Base-by-base conservation (phyloP, 2,113 vertebrate genomes). In the Cyprinodon brontotheroides region DNA sequence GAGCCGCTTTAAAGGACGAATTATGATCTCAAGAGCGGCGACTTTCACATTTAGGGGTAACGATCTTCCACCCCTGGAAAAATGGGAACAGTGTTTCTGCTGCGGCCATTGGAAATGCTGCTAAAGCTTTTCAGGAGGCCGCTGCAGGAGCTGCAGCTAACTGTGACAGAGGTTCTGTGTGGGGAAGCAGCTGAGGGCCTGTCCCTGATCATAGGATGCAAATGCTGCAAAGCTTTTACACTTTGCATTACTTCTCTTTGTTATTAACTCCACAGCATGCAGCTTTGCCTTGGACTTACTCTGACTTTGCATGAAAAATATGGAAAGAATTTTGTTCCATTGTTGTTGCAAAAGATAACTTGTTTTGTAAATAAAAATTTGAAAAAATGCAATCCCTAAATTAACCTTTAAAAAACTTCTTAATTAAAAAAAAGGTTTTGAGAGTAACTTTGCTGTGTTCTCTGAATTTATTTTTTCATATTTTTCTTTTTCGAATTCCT, bases 1-100 rank as follows among this genome's bases (percentile, higher is more conserved):
- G 38, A 53, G 61, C 72, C 17, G 60, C 79, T 80, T 73, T 83
- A 78, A 88, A 84, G 78, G 59, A 72, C 81, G 82, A 85, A 65
- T 86, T 77, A 78, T 77, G 76, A 78, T 85, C 82, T 79, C 83
- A 85, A 75, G 72, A 79, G 74, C 2, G 29, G 43, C 38, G 77
- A 89, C 82, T 78, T 61, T 71, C 37, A 70, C 65, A 37, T 39
- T 75, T 1, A n/a, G 66, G 82, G 77, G 53, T 47, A 59, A 74
- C 70, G 82, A 89, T 82, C 85, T 81, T 75, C 82, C 73, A 90
- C 84, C 84, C 78, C 74, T 1, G 17, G 47, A 15, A 80, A 84
- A 89, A 86, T 69, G 61, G 68, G 29, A 11, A 57, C 15, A 72
- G 68, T 89, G 82, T 89, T 29, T 29, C 71, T 72, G 74, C 69